Conservation (phyloP, 2,888 invertebrate genomes). For the Eledona agricola region DNA sequence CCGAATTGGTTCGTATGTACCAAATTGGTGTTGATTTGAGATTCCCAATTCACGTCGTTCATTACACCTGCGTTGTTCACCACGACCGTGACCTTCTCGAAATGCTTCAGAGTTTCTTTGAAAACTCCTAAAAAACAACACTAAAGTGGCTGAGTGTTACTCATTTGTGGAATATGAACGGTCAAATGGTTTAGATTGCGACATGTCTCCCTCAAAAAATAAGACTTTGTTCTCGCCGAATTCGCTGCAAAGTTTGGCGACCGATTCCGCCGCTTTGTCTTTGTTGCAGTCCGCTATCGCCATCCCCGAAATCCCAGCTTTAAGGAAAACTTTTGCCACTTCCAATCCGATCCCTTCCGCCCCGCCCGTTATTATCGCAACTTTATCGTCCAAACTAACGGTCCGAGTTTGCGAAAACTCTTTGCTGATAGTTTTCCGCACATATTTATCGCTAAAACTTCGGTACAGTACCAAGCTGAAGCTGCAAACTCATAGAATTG, state of each 20-base stretch:
- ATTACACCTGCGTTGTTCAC: constrained; percentile 81
- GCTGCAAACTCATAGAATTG: neutral
- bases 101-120: constrained; percentile 59
- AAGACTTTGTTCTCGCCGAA: constrained; percentile 75
- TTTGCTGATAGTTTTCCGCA: constrained; percentile 9
- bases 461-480: constrained; percentile 10
- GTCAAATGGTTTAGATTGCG: constrained; percentile 77
- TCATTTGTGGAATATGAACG: constrained; percentile 57
- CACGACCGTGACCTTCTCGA: constrained; percentile 66
- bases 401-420: constrained; percentile 11
- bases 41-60: constrained; percentile 80
- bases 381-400: constrained; percentile 65
- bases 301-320: constrained; percentile 71
- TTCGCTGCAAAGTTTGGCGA: constrained; percentile 69
- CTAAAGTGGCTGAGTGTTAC: neutral
- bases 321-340: constrained; percentile 73
- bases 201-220: constrained; percentile 77
- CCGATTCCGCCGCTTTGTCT: constrained; percentile 71
- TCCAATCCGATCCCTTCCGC: constrained; percentile 77
- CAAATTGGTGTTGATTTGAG: constrained; percentile 66
- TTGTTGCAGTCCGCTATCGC: constrained; percentile 75
- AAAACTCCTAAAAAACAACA: constrained; percentile 57
- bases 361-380: constrained; percentile 77
- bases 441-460: constrained; percentile 9
- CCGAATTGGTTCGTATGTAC: constrained; percentile 42